phyloP scores from a whole-genome alignment of 2,888 invertebrate genomes.

The Stenodera caucasica region DNA sequence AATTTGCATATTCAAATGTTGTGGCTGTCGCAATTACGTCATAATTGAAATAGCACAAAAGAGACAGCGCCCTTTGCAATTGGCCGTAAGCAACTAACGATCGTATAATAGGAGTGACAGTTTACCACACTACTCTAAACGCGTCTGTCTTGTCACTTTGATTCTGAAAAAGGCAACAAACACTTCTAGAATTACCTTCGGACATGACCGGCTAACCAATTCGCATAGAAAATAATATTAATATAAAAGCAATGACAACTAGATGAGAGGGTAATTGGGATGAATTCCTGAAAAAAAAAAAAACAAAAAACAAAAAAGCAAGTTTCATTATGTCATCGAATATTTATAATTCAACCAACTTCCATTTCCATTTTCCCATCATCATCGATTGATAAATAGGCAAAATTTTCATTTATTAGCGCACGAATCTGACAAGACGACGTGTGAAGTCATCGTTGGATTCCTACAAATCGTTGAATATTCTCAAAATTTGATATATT shows the following conservation, averaged over 20 bases:
- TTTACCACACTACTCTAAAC: constrained; percentile 24
- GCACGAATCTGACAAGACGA: too few relatives aligned
- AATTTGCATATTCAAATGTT: constrained; percentile 55
- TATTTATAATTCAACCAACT: neutral
- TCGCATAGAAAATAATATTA: too few relatives aligned
- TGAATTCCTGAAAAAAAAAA: too few relatives aligned
- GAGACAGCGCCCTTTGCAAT: constrained; percentile 46
- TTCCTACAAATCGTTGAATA: too few relatives aligned
- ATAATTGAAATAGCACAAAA: constrained; percentile 54
- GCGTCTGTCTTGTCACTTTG: constrained; percentile 12
- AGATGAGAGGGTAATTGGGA: neutral
- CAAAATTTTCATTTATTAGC: too few relatives aligned
- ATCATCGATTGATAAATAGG: too few relatives aligned
- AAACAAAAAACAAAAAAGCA: too few relatives aligned
- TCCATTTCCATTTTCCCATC: too few relatives aligned
- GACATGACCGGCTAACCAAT: neutral
- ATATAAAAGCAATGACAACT: too few relatives aligned
- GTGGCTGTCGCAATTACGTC: constrained; percentile 53
- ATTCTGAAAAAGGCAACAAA: constrained; percentile 1
- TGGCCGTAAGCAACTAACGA: constrained; percentile 44
- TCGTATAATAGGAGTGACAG: constrained; percentile 39
- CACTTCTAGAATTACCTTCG: neutral
- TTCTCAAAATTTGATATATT: neutral
- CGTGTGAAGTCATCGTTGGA: too few relatives aligned
- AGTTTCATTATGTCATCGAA: neutral